Conservation (phyloP, 2,113 vertebrate genomes). For the Myotis lucifugus region DNA sequence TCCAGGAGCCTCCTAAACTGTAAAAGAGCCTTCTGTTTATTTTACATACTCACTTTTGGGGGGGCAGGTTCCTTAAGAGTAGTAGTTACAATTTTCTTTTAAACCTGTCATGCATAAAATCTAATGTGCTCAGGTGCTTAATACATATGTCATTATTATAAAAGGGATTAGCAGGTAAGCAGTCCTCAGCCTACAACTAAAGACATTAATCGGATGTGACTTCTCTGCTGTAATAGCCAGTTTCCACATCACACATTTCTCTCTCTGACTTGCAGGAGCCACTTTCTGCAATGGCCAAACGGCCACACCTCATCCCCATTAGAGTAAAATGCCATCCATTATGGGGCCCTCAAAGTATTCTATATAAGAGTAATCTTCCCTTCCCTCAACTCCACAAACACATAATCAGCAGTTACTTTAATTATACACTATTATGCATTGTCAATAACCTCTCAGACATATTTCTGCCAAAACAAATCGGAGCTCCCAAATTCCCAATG, state of each 20-base stretch:
- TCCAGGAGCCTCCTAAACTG: background rate
- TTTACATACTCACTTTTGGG: constrained; percentile 11
- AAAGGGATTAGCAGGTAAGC: background rate
- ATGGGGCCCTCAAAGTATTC: background rate
- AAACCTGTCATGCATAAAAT: background rate
- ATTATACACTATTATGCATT: background rate
- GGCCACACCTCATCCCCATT: background rate
- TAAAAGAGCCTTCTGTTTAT: background rate
- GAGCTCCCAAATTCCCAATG: background rate
- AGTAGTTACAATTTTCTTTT: constrained; percentile 34
- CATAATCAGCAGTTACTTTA: background rate
- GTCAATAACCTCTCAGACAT: background rate
- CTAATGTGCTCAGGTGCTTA: background rate
- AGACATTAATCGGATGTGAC: background rate
- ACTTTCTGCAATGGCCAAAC: background rate
- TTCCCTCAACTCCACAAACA: background rate
- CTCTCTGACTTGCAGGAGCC: background rate
- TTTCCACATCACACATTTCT: background rate
- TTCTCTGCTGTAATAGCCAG: background rate
- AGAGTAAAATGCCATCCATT: background rate
- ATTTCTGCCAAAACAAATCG: constrained; percentile 43
- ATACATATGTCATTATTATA: background rate
- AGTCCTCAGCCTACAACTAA: background rate
- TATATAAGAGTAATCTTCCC: background rate
- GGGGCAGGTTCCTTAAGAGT: background rate